These are phyloP conservation scores for Littorina saxatilis DNA, from an alignment of 1,140 invertebrate genomes.

Conservation along the genomic window DNA sequence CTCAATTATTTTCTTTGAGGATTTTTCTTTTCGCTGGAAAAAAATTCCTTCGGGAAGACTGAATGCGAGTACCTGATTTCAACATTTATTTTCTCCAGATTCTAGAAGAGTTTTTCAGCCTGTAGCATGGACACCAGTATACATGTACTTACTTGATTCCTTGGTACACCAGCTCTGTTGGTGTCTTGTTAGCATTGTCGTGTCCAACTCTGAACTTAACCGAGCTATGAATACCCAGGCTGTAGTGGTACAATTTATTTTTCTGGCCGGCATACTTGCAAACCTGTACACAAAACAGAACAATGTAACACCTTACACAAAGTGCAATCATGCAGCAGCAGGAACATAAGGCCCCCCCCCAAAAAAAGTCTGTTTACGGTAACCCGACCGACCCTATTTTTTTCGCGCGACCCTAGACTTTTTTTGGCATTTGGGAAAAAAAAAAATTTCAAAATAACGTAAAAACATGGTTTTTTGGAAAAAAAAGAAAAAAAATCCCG, in stretches of 20 bases:
- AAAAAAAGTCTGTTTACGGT: no score
- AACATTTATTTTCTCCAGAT: not conserved
- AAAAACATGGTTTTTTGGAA: no score
- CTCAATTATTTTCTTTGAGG: not conserved
- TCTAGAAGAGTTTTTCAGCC: not conserved
- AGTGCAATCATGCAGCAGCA: not conserved
- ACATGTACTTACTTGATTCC: constrained; percentile 33
- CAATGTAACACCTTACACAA: not conserved
- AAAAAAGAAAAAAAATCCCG: no score
- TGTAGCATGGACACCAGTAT: not conserved
- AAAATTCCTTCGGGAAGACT: not conserved
- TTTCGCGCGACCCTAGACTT: no score
- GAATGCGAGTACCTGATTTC: not conserved
- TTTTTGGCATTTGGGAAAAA: no score
- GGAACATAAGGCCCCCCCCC: no score
- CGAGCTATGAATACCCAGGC: constrained; percentile 45
- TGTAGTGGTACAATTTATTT: constrained; percentile 40
- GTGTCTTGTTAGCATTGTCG: not conserved
- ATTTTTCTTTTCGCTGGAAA: not conserved
- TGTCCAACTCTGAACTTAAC: constrained; percentile 31
- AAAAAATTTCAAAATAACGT: not conserved
- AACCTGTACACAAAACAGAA: constrained; percentile 42
- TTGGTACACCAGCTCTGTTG: constrained; percentile 26
- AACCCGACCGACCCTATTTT: no score
- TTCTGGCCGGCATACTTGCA: constrained; percentile 48